phyloP scores from a whole-genome alignment of 2,888 invertebrate species.

The Tanypteryx hageni region DNA sequence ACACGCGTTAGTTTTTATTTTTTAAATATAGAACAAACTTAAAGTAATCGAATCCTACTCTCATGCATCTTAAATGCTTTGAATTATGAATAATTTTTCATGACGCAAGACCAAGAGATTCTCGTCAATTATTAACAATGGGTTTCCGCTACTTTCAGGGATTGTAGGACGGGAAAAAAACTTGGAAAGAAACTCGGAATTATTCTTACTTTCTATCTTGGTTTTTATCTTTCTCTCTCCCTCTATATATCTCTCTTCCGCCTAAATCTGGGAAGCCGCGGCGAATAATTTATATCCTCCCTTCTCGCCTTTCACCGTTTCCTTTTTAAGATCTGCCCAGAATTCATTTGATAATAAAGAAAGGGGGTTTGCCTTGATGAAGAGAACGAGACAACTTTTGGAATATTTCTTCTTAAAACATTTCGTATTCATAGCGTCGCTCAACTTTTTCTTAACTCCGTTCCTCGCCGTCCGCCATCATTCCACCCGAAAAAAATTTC shows the following conservation, averaged over 20 bases:
- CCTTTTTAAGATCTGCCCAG: background rate
- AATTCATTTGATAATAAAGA: background rate
- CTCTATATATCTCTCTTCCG: background rate
- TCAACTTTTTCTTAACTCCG: background rate
- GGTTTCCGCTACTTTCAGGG: no score
- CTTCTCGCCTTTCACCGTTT: background rate
- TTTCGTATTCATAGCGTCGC: background rate
- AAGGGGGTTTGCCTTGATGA: background rate
- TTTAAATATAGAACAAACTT: no score
- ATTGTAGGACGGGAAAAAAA: background rate
- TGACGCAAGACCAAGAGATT: no score
- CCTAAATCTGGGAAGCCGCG: background rate
- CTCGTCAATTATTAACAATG: no score
- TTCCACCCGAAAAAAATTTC: background rate
- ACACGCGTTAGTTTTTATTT: no score
- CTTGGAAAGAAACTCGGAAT: background rate
- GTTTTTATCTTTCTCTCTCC: no score
- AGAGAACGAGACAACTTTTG: background rate
- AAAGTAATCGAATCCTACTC: no score
- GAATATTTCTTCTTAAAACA: background rate
- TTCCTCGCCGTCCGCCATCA: background rate
- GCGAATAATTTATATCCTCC: background rate
- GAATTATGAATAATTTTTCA: no score
- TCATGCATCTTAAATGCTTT: no score
- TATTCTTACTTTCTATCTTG: background rate